Base-by-base conservation (phyloP, 2,888 invertebrate species). In the Deroplatys truncata region DNA sequence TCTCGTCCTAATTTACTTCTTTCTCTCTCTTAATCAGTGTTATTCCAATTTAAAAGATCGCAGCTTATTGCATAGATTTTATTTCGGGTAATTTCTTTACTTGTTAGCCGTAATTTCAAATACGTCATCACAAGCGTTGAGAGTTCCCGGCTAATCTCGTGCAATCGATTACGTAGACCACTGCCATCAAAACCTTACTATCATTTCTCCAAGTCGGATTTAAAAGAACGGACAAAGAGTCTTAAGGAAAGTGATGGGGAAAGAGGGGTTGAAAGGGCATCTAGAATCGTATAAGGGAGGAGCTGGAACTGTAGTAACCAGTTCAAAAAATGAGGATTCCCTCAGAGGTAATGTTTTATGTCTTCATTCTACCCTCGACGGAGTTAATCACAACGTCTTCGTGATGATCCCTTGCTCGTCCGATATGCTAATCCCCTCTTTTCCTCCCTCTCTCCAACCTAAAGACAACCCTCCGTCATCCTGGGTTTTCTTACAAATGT, bases 241-340 rank as follows among this genome's bases (percentile, higher is more conserved):
- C 56, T 72, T 72, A 72, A 72, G 56, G 56, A 72, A 72, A 72
- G 56, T 72, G 56, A 25, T 72, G 56, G 56, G 16, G 25, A 72
- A 25, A 72, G 56, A 72, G 56, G 56, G 56, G 56, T 72, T 72
- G 56, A 72, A 25, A 72, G 56, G 56, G 56, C 56, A 72, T 20
- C 56, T 72, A 25, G 85, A 89, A 89, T 89, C 85, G 89, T 82
- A 85, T 72, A 89, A 89, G 85, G 89, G 89, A 35, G 89, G 89
- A 72, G 89, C 82, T 89, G 89, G 72, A 25, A 89, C 85, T 84
- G 89, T 89, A 35, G 89, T 89, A n/a, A 89, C 43, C n/a, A 85
- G 85, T 35, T 85, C n/a, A 43, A 29, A 85, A 85, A 35, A n/a
- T 85, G 43, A 29, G 85, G 85, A 29, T 35, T 72, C 56, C 56